Base-by-base conservation (phyloP, 2,888 invertebrate species). In the Macrophya alboannulata region DNA sequence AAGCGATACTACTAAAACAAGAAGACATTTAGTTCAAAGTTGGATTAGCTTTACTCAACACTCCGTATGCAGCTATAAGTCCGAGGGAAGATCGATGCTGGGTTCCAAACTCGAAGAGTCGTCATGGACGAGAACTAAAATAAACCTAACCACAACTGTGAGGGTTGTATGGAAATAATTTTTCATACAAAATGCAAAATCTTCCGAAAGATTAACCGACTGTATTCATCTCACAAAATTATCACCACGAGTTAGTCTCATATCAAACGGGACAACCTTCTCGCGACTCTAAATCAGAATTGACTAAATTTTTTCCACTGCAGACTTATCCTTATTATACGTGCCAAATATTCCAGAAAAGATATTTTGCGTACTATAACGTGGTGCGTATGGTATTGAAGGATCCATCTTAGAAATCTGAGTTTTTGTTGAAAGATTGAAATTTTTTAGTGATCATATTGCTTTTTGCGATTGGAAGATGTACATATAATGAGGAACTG, bases 1-100 rank as follows among this genome's bases (percentile, higher is more conserved):
- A 71, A 83, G 68, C 83, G 83, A 83, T 83, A 83, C 48, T 51
- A 40, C 68, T 83, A 83, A 62, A 83, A 83, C 83, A 83, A 83
- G 68, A 48, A 51, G 83, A 83, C 31, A 65, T 68, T 65, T 83
- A 31, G 48, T 68, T 15, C 83, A 71, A 83, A 83, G 83, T 83
- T 83, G 83, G 83, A 83, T 83, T 71, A 83, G 45, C 83, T 83
- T 71, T 71, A 51, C 68, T 68, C 83, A 71, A 83, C 83, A 71
- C 83, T 68, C 51, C 62, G 43, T 37, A 68, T 83, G 48, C 83
- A 45, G 51, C 68, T 65, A 10, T 77, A 77, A 65, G 68, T 45
- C 21, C 77, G 43, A 37, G 12, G 21, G 21, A 12, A 59, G 43
- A 12, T 81, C 17, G n/a, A 55, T 31, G 21, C 43, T 21, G 31